Base-by-base conservation (phyloP, 2,113 vertebrate genomes). In the Lethenteron reissneri region DNA sequence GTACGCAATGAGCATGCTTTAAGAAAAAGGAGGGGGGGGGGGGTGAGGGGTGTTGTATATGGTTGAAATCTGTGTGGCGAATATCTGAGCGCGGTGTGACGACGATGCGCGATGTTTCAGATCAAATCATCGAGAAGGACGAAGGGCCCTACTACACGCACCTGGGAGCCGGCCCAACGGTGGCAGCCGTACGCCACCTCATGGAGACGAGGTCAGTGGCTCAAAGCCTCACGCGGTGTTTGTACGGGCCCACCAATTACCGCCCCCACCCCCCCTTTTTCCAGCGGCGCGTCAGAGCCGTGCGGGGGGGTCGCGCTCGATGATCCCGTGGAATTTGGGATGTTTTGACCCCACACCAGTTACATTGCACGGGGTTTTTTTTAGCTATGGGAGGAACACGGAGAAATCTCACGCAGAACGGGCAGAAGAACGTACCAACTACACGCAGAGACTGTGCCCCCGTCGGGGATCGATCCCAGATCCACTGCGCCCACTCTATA, bases 121-220 rank as follows among this genome's bases (percentile, higher is more conserved):
- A 92, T 75, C 88, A 95, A 84, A 86, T 94, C 2, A 78, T 86
- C 76, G 92, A 96, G 81, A 97, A 95, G 81, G 92, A 99, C 2
- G 92, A 99, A 80, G 92, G 92, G 17, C 94, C 92, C 0, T 97
- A 97, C 76, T 99, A 99, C 78, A 99, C 91, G 74, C 94, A 99
- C 80, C 82, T 97, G 79, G 94, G 94, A 78, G 86, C 92, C 3
- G 94, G 91, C 76, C 92, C 90, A 73, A 90, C 85, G 0, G 86
- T 99, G 21, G 84, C 87, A 3, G 89, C 92, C 73, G 86, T 99
- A 80, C 80, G 94, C 81, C 82, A 85, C 73, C 84, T 95, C 78
- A 99, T 99, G 92, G 92, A 97, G 77, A 83, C 81, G 58, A 74
- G 85, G 85, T 86, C 74, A 80, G 84, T 77, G 11, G 1, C 4